Conservation (phyloP, 2,888 invertebrate species). For the Neocrepidodera transversa region DNA sequence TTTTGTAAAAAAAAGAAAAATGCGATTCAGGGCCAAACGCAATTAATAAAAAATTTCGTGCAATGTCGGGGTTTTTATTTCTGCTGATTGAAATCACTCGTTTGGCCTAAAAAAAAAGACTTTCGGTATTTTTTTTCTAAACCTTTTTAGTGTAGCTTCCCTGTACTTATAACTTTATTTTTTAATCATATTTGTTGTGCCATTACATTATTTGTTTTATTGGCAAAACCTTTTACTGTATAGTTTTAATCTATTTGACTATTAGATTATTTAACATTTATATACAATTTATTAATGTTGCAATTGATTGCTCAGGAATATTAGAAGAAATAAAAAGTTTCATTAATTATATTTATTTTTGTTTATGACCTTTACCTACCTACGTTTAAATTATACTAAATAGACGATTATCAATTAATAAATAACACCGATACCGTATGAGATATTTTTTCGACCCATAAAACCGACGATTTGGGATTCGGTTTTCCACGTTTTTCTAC, state of each 20-base stretch:
- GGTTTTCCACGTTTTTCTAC: too few relatives aligned
- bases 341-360: slow-evolving; percentile 24
- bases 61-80: neutral
- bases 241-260: slow-evolving; percentile 40
- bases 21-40: slow-evolving; percentile 6
- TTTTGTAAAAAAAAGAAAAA: neutral
- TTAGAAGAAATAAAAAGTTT: slow-evolving; percentile 49
- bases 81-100: neutral
- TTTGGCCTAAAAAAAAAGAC: slow-evolving; percentile 4
- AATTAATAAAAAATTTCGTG: slow-evolving; percentile 6
- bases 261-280: slow-evolving; percentile 46
- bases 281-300: slow-evolving; percentile 47
- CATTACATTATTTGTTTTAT: slow-evolving; percentile 43
- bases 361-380: too few relatives aligned
- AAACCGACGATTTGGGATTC: too few relatives aligned
- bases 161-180: slow-evolving; percentile 38
- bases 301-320: slow-evolving; percentile 58
- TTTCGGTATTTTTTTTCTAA: slow-evolving; percentile 20
- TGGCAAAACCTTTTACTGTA: slow-evolving; percentile 38
- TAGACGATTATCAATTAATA: too few relatives aligned
- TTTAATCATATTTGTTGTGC: slow-evolving; percentile 45
- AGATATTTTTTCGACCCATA: too few relatives aligned
- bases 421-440: too few relatives aligned
- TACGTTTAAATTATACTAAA: too few relatives aligned
- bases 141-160: slow-evolving; percentile 35